These are phyloP conservation scores for Drosophila yakuba DNA, from an alignment of 1,140 invertebrate species.

Conservation along the genomic window DNA sequence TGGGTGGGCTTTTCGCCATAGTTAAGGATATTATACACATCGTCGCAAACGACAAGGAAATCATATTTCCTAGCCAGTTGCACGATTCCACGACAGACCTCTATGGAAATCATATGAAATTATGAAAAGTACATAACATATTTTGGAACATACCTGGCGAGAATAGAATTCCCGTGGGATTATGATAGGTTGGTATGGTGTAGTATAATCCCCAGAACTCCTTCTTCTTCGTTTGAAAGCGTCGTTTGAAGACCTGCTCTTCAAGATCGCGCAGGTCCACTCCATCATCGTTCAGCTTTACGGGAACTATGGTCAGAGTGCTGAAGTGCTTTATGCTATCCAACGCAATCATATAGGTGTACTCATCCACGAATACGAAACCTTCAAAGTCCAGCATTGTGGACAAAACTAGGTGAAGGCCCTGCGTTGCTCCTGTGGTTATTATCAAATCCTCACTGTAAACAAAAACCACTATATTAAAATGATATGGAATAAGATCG, in stretches of 20 bases:
- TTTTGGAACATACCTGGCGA: constrained; percentile 82
- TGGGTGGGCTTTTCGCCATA: constrained; percentile 85
- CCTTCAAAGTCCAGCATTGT: constrained; percentile 87
- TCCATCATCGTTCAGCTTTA: constrained; percentile 86
- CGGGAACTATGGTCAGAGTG: constrained; percentile 86
- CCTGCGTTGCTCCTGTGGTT: constrained; percentile 88
- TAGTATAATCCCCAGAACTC: constrained; percentile 88
- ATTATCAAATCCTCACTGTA: constrained; percentile 87
- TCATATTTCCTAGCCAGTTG: constrained; percentile 86
- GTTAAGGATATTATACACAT: constrained; percentile 89
- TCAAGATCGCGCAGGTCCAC: constrained; percentile 85
- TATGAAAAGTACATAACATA: constrained; percentile 2
- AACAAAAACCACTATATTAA: constrained; percentile 26
- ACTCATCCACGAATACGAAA: constrained; percentile 89
- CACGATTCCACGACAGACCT: constrained; percentile 85
- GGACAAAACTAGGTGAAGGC: constrained; percentile 87
- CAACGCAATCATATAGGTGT: constrained; percentile 89
- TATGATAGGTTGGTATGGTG: constrained; percentile 88
- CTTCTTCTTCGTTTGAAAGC: constrained; percentile 83
- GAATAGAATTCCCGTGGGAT: constrained; percentile 87
- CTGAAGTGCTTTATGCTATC: constrained; percentile 87
- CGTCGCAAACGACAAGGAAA: constrained; percentile 87
- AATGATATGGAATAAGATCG: background rate
- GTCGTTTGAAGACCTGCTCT: constrained; percentile 62
- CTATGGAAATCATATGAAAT: constrained; percentile 56